A percentile compares a stretch with the other conserved stretches of the same genome.
phyloP scores from a whole-genome alignment of 1,140 invertebrate genomes.

The Neuroterus valhalla region DNA sequence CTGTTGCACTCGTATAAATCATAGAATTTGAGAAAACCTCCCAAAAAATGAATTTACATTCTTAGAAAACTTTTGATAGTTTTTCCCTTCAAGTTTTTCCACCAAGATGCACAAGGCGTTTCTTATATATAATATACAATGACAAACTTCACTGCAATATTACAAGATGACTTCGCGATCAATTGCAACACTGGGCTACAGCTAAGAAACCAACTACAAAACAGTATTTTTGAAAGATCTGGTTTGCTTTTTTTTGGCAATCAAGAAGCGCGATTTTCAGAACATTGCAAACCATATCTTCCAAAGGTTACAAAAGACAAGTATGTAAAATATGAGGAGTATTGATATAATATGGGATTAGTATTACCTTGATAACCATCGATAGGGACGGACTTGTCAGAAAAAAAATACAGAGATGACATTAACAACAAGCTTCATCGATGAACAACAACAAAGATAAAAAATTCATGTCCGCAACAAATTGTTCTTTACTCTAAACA shows the following conservation, averaged over 20 bases:
- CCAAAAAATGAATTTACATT: constrained; percentile 3
- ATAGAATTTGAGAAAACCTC: neutral
- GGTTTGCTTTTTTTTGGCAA: constrained; percentile 47
- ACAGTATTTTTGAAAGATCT: constrained; percentile 64
- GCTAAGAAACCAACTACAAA: constrained; percentile 66
- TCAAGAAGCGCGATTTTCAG: neutral
- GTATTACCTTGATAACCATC: constrained; percentile 75
- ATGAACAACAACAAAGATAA: constrained; percentile 71
- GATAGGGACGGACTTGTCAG: constrained; percentile 75
- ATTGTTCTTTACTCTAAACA: constrained; percentile 32
- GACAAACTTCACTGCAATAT: constrained; percentile 7
- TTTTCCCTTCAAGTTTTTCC: neutral
- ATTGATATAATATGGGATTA: constrained; percentile 75
- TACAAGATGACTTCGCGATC: constrained; percentile 30
- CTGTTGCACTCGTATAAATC: neutral
- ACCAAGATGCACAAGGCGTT: neutral
- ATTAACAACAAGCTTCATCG: constrained; percentile 75
- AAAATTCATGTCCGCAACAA: constrained; percentile 63
- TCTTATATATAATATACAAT: neutral
- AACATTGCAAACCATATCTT: constrained; percentile 61
- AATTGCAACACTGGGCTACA: constrained; percentile 60
- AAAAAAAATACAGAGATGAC: constrained; percentile 75
- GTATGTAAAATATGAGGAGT: constrained; percentile 71
- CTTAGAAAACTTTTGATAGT: neutral
- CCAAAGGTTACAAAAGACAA: constrained; percentile 66